Evolutionary conservation across 2,888 invertebrate species (phyloP), one percentile per base, ranked within the genome.

Genomic region (Zootermopsis nevadensis): DNA sequence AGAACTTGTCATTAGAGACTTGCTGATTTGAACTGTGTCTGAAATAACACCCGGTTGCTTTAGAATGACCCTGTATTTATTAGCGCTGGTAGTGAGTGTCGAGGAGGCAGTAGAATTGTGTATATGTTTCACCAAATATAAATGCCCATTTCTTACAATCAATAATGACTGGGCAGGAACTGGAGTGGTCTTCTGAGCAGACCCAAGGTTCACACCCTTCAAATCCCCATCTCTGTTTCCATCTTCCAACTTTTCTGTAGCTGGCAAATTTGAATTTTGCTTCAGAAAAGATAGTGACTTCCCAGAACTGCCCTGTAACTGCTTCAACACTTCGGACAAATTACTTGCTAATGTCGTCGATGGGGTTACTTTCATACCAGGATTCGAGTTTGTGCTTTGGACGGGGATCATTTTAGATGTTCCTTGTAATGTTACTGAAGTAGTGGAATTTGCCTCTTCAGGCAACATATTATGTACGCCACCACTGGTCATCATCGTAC

Each of bases 81-180:
- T 48, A 19, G 48, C 19, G 19, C 48, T 48, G 48, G 48, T 27
- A 27, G n/a, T 27, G 8, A 27, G 60, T 12, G 7, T 15, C 8
- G 60, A 27, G n/a, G n/a, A 2, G n/a, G 60, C n/a, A n/a, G 27
- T n/a, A 6, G 35, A 19, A 30, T 7, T 33, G 19, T 30, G 76
- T 31, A 35, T 55, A 27, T 76, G 80, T 33, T 83, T 84, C 24
- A 85, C 80, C 15, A 85, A 24, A 42, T 82, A 77, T 7, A 81
- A 81, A 53, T 82, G 82, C 31, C 82, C 69, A 27, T 82, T 66
- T 67, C 69, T 82, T 27, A 79, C 33, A 6, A 82, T 30, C 12
- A 82, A n/a, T 8, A 77, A 24, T 12, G 74, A 53, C 74, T 81
- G 80, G 12, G 31, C 60, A 4, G 15, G 48, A 8, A 60, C 60